Percentiles rank a stretch among this genome's conserved stretches.
Evolutionary conservation across 1,140 invertebrate genomes (phyloP).

Genomic region (Lithobius niger): DNA sequence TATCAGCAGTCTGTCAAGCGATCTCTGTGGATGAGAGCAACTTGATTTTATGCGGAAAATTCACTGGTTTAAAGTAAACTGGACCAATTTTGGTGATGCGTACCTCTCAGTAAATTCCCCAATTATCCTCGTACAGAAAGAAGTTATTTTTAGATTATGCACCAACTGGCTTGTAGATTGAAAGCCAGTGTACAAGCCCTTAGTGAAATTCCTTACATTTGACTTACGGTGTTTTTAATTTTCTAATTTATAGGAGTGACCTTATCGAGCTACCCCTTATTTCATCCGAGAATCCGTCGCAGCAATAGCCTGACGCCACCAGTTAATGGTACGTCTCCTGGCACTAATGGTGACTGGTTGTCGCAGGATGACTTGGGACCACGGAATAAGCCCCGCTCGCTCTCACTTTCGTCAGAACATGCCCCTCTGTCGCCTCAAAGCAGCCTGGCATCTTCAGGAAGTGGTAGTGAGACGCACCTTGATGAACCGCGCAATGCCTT

Average conservation of each 20-base stretch:
- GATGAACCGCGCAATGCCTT: constrained; percentile 36
- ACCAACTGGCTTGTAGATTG: too few relatives aligned
- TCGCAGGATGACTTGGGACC: constrained; percentile 29
- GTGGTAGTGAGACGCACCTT: constrained; percentile 66
- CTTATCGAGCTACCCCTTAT: not conserved
- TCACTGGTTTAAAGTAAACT: too few relatives aligned
- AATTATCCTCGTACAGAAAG: too few relatives aligned
- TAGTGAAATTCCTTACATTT: too few relatives aligned
- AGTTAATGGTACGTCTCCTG: constrained; percentile 11
- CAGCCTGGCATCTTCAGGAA: constrained; percentile 46
- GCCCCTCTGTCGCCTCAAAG: constrained; percentile 42
- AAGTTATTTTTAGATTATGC: too few relatives aligned
- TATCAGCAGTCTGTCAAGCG: too few relatives aligned
- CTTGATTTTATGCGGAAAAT: too few relatives aligned
- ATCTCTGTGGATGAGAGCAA: too few relatives aligned
- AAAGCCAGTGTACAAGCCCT: too few relatives aligned
- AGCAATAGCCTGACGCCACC: constrained; percentile 72
- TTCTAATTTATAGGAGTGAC: constrained; percentile 5
- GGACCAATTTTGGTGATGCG: too few relatives aligned
- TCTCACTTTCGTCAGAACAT: constrained; percentile 54
- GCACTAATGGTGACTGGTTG: constrained; percentile 27
- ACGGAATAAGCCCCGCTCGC: constrained; percentile 50
- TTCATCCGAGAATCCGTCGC: constrained; percentile 41
- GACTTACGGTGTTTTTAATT: constrained; percentile 11
- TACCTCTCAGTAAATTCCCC: too few relatives aligned